Base-by-base conservation (phyloP, 35 echinoderm and acorn worm species). In the Hemicentrotus pulcherrimus region DNA sequence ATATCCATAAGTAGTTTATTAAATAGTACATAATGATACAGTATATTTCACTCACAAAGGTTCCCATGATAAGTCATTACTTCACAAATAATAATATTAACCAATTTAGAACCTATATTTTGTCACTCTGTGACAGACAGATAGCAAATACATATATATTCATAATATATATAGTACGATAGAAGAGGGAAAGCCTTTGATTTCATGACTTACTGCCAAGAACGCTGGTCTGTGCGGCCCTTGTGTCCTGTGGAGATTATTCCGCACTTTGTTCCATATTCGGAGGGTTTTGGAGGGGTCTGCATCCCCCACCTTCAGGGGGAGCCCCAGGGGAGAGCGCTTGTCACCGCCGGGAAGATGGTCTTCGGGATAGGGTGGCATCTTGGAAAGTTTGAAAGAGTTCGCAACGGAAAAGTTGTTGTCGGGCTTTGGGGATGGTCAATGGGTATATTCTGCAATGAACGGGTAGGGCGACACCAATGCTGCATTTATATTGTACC, bases 301-400 rank as follows among this genome's bases (percentile, higher is more conserved):
- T 46, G 95, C 85, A 46, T 97, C 96, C 10, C 95, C 92, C 6
- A 97, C 92, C 11, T 88, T 61, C 32, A 89, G 48, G 30, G 96
- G 96, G 32, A 97, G 88, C n/a, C 88, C 88, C 31, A 95, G 94
- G 32, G 94, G 92, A 15, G 96, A 97, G 32, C 96, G 96, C 86
- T 96, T 86, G 47, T 95, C 94, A n/a, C 41, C 22, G 28, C 88
- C 94, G 18, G 94, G 50, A 24, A 89, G 32, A 45, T 87, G 16
- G 41, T 96, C 96, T 14, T 96, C 59, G 33, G 96, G 96, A 90
- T 90, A 28, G 12, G 88, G 88, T 24, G 88, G 12, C 88, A 90
- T 90, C 15, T 33, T 8, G 9, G 32, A 90, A 24, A 14, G 11
- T 59, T 16, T 59, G 2, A 9, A 12, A 58, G 9, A 71, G 13